Evolutionary conservation across 2,113 vertebrate genomes (phyloP).

Genomic region (Dromiciops gliroides): DNA sequence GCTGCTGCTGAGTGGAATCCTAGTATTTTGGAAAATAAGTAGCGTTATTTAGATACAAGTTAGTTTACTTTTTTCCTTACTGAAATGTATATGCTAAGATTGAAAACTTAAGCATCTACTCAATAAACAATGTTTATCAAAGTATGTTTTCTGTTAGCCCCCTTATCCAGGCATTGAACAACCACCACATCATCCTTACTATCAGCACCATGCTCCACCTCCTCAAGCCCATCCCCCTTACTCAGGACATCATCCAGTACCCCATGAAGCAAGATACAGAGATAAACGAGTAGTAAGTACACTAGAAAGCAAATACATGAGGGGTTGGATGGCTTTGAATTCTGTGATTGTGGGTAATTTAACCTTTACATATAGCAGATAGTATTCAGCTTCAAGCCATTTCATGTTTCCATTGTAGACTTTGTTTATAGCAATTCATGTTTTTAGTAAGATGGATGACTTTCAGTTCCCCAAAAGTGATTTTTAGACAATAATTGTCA

Average conservation of each 20-base stretch:
- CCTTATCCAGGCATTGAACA: slow-evolving; percentile 96
- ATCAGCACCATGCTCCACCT: slow-evolving; percentile 96
- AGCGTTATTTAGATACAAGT: background rate
- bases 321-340: slow-evolving; percentile 27
- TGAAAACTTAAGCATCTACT: background rate
- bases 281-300: slow-evolving; percentile 92
- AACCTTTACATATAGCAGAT: background rate
- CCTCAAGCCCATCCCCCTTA: slow-evolving; percentile 92
- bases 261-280: slow-evolving; percentile 92
- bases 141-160: slow-evolving; percentile 84
- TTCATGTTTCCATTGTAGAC: slow-evolving; percentile 29
- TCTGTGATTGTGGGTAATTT: slow-evolving; percentile 41
- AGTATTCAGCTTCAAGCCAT: background rate
- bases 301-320: slow-evolving; percentile 27
- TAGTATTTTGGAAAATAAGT: slow-evolving; percentile 20
- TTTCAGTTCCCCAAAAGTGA: background rate
- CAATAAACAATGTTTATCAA: slow-evolving; percentile 39
- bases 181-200: slow-evolving; percentile 91
- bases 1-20: slow-evolving; percentile 26
- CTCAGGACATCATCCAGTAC: slow-evolving; percentile 93
- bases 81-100: background rate
- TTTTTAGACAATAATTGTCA: background rate
- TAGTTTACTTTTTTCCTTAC: background rate
- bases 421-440: background rate
- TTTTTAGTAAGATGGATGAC: slow-evolving; percentile 18